phyloP scores from a whole-genome alignment of 2,888 invertebrate species.

The Drosophila antonietae region DNA sequence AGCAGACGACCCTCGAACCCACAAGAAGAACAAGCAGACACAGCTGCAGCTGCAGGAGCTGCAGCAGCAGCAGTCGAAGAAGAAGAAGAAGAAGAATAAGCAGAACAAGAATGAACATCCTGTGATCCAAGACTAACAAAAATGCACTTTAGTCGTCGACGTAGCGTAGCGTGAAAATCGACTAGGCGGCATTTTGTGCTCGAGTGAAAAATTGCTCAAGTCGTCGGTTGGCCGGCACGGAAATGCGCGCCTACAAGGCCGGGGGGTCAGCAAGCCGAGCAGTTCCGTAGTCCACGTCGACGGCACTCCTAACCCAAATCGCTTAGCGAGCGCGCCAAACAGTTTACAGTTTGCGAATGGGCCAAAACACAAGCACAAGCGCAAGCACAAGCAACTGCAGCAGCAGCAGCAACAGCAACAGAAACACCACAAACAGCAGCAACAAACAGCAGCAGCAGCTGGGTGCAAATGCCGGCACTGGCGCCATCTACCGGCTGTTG shows the following conservation, averaged over 20 bases:
- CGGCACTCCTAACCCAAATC: conserved; percentile 80
- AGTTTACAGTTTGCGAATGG: conserved; percentile 65
- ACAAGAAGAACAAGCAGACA: background rate
- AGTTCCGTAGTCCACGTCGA: conserved; percentile 30
- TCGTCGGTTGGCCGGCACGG: conserved; percentile 51
- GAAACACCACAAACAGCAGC: conserved; percentile 31
- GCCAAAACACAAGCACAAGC: conserved; percentile 45
- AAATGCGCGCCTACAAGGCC: conserved; percentile 58
- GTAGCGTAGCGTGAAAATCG: conserved; percentile 67
- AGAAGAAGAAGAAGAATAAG: background rate
- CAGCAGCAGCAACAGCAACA: conserved; percentile 27
- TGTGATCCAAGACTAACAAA: conserved; percentile 45
- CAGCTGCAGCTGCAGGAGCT: conserved; percentile 1
- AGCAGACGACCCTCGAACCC: conserved; percentile 62
- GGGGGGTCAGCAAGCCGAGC: conserved; percentile 25
- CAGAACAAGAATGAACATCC: conserved; percentile 24
- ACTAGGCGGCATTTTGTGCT: conserved; percentile 66
- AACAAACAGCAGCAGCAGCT: conserved; percentile 28
- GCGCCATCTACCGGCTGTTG: conserved; percentile 83
- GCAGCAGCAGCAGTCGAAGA: background rate
- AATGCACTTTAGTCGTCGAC: conserved; percentile 57
- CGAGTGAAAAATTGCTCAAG: conserved; percentile 76
- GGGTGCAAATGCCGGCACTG: conserved; percentile 55
- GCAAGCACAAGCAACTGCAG: conserved; percentile 8
- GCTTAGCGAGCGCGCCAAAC: conserved; percentile 77